A percentile compares a stretch with the other conserved stretches of the same genome.
Conservation (phyloP, 2,113 vertebrate genomes). For the Pterocles orientalis region DNA sequence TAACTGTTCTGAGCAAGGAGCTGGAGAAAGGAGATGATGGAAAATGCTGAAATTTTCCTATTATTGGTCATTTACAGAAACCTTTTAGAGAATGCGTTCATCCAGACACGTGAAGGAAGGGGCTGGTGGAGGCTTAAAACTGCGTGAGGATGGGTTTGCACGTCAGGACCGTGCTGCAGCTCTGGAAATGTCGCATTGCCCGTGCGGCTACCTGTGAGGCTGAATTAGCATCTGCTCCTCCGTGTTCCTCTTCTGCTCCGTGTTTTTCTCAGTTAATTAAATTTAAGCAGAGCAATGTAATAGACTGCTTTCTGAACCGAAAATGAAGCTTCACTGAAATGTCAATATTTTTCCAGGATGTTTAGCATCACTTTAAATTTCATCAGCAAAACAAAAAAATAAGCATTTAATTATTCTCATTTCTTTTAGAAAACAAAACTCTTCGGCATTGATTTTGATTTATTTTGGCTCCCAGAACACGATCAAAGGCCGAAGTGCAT, state of each 20-base stretch:
- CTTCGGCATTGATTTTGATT: not conserved
- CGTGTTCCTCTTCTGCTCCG: fast-evolving
- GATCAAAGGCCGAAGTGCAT: not conserved
- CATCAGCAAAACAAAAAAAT: not conserved
- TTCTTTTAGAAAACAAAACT: not conserved
- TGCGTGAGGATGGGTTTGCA: not conserved
- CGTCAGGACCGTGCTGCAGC: fast-evolving
- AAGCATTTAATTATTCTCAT: not conserved
- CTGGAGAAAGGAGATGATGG: not conserved
- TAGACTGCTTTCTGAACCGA: not conserved
- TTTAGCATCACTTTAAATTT: not conserved
- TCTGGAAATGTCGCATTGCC: fast-evolving
- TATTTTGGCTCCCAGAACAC: not conserved
- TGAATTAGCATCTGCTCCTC: not conserved
- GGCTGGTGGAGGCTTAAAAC: not conserved
- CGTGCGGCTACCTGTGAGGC: not conserved
- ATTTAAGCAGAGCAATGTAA: not conserved
- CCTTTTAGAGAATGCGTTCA: not conserved
- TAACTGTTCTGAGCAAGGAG: not conserved
- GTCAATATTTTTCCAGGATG: not conserved
- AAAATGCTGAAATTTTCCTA: not conserved
- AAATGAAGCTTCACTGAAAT: not conserved
- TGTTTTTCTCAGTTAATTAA: not conserved
- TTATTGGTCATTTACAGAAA: not conserved
- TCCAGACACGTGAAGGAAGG: not conserved